phyloP scores from a whole-genome alignment of 1,140 invertebrate species.

The Heliconius himera region DNA sequence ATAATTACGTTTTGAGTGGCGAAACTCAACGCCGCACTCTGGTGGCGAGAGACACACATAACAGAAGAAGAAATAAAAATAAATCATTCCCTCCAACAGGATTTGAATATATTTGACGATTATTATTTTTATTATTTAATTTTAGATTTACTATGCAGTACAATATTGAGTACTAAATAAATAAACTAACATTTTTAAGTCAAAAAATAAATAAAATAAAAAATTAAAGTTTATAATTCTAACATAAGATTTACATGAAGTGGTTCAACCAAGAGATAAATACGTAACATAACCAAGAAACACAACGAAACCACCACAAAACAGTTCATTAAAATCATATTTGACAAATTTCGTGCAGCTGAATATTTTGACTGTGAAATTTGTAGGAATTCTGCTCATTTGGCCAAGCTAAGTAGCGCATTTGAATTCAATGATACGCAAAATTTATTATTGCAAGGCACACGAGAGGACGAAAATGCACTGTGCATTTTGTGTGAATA shows the following conservation, averaged over 20 bases:
- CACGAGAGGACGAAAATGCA: constrained; percentile 14
- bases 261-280: neutral
- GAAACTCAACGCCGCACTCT: neutral
- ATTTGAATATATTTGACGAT: no score
- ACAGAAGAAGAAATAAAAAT: neutral
- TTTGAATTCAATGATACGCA: constrained; percentile 21
- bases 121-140: no score
- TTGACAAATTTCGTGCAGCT: constrained; percentile 13
- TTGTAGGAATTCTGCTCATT: constrained; percentile 20
- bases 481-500: constrained; percentile 4
- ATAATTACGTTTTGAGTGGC: neutral
- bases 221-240: no score
- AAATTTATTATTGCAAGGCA: constrained; percentile 19
- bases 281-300: neutral
- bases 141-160: no score
- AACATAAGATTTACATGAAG: no score
- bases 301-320: neutral
- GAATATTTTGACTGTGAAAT: constrained; percentile 13
- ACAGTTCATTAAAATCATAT: neutral
- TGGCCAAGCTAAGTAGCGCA: constrained; percentile 17
- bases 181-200: no score
- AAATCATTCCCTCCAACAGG: neutral
- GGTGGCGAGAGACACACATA: neutral
- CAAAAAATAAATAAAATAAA: no score
- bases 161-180: no score